Conservation (phyloP, 2,888 invertebrate species). For the Agrochola lychnidis region DNA sequence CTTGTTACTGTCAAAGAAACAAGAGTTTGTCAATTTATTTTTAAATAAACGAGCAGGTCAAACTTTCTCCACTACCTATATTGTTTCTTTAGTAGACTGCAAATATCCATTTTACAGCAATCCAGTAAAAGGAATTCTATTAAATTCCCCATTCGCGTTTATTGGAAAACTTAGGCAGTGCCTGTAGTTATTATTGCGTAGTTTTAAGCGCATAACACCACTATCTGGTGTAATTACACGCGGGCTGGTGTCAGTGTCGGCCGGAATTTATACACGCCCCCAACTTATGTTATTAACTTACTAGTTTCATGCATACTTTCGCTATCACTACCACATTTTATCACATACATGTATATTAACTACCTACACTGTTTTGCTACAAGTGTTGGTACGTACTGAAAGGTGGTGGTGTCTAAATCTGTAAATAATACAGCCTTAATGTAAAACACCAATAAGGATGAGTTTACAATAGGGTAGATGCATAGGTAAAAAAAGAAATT, state of each 20-base stretch:
- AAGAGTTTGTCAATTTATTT: conserved; percentile 5
- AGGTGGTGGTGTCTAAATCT: background rate
- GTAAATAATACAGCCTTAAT: background rate
- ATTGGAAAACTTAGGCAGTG: conserved; percentile 60
- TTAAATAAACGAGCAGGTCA: conserved; percentile 4
- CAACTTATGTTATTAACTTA: conserved; percentile 86
- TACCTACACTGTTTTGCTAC: conserved; percentile 9
- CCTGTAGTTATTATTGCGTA: conserved; percentile 59
- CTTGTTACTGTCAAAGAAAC: background rate
- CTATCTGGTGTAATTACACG: conserved; percentile 86
- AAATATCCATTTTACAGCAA: conserved; percentile 27
- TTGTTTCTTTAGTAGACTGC: conserved; percentile 14
- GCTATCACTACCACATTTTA: conserved; percentile 62
- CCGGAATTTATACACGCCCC: conserved; percentile 81
- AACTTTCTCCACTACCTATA: background rate
- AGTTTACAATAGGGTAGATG: background rate
- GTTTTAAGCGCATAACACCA: conserved; percentile 77
- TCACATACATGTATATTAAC: conserved; percentile 32
- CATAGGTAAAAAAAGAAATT: too few species aligned
- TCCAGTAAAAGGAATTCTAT: conserved; percentile 57
- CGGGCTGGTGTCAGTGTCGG: conserved; percentile 70
- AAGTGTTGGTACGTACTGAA: background rate
- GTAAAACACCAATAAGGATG: background rate
- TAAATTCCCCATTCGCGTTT: conserved; percentile 56
- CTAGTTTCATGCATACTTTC: conserved; percentile 79